Evolutionary conservation across 2,113 vertebrate species (phyloP).

Genomic region (Acanthochromis polyacanthus): DNA sequence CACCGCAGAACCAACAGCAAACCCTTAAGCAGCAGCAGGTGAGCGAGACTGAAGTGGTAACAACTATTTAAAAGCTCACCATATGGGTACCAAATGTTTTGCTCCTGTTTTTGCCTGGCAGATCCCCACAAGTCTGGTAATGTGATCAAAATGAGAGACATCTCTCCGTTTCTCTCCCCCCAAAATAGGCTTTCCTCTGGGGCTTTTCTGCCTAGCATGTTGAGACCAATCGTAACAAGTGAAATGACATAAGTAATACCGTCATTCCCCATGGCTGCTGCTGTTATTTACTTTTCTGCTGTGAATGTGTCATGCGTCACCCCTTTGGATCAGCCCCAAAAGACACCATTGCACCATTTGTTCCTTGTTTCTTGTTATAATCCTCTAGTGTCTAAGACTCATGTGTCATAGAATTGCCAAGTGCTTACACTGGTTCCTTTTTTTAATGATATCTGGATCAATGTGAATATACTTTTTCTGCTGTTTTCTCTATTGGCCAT

Average conservation of each 20-base stretch:
- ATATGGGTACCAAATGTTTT: neutral
- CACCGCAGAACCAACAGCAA: constrained; percentile 85
- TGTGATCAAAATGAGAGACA: neutral
- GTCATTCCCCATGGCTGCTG: no score
- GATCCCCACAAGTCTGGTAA: neutral
- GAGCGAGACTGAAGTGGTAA: neutral
- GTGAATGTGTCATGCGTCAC: constrained; percentile 3
- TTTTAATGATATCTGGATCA: neutral
- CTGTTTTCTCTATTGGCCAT: neutral
- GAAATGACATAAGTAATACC: no score
- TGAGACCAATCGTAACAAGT: no score
- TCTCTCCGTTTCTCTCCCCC: neutral
- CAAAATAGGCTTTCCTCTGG: neutral
- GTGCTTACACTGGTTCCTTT: neutral
- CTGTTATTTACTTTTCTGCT: no score
- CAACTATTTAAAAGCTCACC: neutral
- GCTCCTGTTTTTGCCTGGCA: neutral
- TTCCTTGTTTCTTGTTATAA: no score
- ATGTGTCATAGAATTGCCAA: no score
- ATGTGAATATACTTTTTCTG: neutral
- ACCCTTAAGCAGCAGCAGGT: constrained; percentile 73
- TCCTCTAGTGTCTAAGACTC: no score
- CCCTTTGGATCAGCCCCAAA: constrained; percentile 2
- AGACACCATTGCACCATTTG: neutral
- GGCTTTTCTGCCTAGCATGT: no score